phyloP scores from a whole-genome alignment of 2,113 vertebrate genomes.

The Clupea harengus region DNA sequence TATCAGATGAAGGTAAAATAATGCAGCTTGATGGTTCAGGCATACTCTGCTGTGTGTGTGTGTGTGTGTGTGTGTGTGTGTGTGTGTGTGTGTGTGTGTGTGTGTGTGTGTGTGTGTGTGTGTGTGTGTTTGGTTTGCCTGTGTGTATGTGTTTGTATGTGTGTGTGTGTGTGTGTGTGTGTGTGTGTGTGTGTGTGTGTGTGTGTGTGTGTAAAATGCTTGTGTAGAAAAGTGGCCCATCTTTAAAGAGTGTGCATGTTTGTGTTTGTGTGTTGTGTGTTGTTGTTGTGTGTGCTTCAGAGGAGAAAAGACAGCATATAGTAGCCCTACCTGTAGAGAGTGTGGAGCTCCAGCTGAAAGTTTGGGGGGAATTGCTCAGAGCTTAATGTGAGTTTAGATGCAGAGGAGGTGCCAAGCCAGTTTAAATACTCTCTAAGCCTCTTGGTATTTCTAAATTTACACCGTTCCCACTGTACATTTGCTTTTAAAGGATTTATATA shows the following conservation, averaged over 20 bases:
- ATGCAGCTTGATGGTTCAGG: background rate
- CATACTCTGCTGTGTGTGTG: background rate
- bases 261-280: background rate
- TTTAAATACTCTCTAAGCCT: conserved; percentile 13
- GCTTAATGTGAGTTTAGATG: background rate
- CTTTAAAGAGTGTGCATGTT: background rate
- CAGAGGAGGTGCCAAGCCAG: background rate
- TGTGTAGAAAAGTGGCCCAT: background rate
- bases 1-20: background rate
- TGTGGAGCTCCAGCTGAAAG: background rate
- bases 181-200: background rate
- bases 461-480: background rate
- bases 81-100: background rate
- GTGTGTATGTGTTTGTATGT: background rate
- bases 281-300: background rate
- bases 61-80: no score
- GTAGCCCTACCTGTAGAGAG: background rate
- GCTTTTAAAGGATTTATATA: background rate
- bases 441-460: conserved; percentile 2
- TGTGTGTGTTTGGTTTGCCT: background rate
- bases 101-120: background rate
- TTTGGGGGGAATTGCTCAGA: background rate
- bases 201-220: background rate
- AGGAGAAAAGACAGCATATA: background rate
- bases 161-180: background rate